Conservation (phyloP, 2,888 invertebrate genomes). For the Aporophyla lueneburgensis region DNA sequence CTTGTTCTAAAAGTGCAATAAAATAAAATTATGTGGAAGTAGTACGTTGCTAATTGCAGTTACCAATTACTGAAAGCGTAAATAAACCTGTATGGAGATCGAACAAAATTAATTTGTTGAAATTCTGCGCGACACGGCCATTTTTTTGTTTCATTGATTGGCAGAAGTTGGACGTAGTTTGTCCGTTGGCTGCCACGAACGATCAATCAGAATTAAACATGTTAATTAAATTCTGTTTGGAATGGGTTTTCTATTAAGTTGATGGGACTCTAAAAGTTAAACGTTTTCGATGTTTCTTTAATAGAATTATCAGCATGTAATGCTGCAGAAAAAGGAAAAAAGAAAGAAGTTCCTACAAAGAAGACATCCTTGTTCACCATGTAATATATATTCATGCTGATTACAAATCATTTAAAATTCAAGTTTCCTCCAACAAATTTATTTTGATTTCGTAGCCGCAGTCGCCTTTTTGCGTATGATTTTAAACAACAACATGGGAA, state of each 20-base stretch:
- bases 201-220: slow-evolving; percentile 44
- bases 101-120: slow-evolving; percentile 36
- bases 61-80: slow-evolving; percentile 18
- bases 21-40: neutral
- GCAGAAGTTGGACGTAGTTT: slow-evolving; percentile 10
- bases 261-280: neutral
- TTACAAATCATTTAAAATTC: neutral
- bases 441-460: neutral
- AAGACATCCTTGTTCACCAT: neutral
- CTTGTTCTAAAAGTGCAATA: neutral
- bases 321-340: too few relatives aligned
- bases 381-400: neutral
- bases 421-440: neutral
- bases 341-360: neutral
- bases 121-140: neutral
- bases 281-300: neutral
- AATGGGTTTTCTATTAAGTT: slow-evolving; percentile 15
- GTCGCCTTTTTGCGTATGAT: neutral
- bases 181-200: neutral
- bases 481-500: neutral
- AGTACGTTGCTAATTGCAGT: slow-evolving; percentile 13
- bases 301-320: too few relatives aligned
- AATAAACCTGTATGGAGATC: slow-evolving; percentile 17
- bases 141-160: slow-evolving; percentile 37
- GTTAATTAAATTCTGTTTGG: slow-evolving; percentile 31